Base-by-base conservation (phyloP, 2,888 invertebrate species). In the Acanthosoma haemorrhoidale region DNA sequence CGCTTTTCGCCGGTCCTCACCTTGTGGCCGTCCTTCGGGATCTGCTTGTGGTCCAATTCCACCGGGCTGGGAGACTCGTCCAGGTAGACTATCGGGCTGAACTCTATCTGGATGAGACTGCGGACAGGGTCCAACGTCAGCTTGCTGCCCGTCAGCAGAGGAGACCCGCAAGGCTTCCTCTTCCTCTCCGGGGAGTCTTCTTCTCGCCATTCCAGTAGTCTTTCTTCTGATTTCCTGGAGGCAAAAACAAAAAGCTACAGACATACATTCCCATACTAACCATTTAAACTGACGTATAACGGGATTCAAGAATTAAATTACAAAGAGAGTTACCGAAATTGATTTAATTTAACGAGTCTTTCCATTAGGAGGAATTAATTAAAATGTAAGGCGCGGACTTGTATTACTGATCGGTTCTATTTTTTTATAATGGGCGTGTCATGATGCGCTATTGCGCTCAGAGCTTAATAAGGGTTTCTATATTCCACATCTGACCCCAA, bases 61-160 rank as follows among this genome's bases (percentile, higher is more conserved):
- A 75, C 74, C 9, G 77, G 77, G 43, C 76, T 76, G n/a, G 75
- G 75, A 5, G 76, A 75, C 38, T 74, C 74, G 57, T 75, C 71
- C 39, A 77, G 71, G 76, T 84, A 83, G 84, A 67, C 29, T 32
- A 67, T 57, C 29, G 67, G 67, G 3, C 81, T 80, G 72, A 86
- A 86, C 78, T 85, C 85, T 73, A 85, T 84, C 78, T 84, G 83
- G 1, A 73, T 57, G 11, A 72, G 70, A 25, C 66, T 71, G n/a
- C 67, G 70, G 29, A 70, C 69, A 5, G 72, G 67, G 51, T 73
- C 73, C 36, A 72, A 36, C 9, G 63, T 72, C 31, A 67, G 51
- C 66, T 70, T 72, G 69, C 71, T 71, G 13, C 70, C 73, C 2
- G 69, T 58, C 61, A 70, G 41, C 57, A 51, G 68, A 21, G 67